Evolutionary conservation across 2,888 invertebrate species (phyloP).

Genomic region (Oxyteleia sp.): DNA sequence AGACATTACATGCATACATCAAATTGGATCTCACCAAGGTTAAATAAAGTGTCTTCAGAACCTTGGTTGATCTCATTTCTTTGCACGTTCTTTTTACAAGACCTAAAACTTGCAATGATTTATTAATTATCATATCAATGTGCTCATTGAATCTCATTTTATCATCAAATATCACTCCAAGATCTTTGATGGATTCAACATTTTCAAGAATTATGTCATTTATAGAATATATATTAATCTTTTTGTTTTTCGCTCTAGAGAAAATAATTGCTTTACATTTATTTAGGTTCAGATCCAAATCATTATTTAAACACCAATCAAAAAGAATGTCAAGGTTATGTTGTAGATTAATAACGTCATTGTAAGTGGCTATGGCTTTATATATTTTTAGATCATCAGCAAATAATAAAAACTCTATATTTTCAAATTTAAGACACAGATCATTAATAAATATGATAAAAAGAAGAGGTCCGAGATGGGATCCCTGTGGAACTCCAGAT

Average conservation of each 20-base stretch:
- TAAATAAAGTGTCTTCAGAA: too few species aligned
- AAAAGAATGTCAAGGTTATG: background rate
- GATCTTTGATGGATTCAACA: too few species aligned
- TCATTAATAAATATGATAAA: background rate
- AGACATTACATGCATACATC: too few species aligned
- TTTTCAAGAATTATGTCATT: too few species aligned
- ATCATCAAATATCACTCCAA: too few species aligned
- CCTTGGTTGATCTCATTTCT: too few species aligned
- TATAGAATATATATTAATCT: too few species aligned
- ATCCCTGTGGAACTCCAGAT: background rate
- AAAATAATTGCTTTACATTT: slow-evolving; percentile 5
- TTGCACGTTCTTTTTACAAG: too few species aligned
- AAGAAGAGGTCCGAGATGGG: background rate
- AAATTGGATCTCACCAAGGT: too few species aligned
- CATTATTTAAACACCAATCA: background rate
- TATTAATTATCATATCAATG: too few species aligned
- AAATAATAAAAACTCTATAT: background rate
- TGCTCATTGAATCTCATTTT: too few species aligned
- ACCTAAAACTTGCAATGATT: too few species aligned
- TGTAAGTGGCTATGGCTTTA: background rate
- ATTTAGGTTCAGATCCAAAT: background rate
- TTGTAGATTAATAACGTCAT: background rate
- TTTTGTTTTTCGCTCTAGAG: background rate
- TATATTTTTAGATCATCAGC: slow-evolving; percentile 1
- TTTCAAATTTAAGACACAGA: background rate